Evolutionary conservation across 1,140 invertebrate species (phyloP).

Genomic region (Neotoxoptera formosana): DNA sequence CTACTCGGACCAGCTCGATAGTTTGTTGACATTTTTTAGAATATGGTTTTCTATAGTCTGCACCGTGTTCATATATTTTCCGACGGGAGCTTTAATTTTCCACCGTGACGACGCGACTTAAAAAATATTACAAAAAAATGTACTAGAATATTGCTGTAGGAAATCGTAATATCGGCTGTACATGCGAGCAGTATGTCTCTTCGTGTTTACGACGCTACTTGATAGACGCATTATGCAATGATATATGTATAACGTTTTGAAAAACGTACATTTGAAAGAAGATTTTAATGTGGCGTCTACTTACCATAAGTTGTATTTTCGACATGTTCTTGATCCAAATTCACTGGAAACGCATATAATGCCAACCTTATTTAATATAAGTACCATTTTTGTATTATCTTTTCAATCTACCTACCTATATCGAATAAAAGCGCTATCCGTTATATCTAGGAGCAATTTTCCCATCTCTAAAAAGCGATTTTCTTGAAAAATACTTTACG

Average conservation of each 20-base stretch:
- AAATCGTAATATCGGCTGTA: background rate
- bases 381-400: background rate
- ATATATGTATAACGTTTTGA: no score
- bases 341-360: background rate
- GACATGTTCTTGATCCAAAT: no score
- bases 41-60: background rate
- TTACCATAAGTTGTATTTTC: no score
- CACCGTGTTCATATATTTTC: background rate
- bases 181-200: no score
- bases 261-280: no score
- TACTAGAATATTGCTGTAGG: background rate
- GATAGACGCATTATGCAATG: no score
- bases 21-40: background rate
- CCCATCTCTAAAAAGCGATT: background rate
- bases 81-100: background rate
- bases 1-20: no score
- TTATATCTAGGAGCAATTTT: background rate
- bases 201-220: background rate
- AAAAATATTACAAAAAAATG: background rate
- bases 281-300: no score
- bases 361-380: background rate
- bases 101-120: background rate
- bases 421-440: background rate
- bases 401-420: background rate
- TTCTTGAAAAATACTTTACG: background rate